These are phyloP conservation scores for Caenorhabditis sp. DNA, from an alignment of 2,888 invertebrate species.

Conservation along the genomic window DNA sequence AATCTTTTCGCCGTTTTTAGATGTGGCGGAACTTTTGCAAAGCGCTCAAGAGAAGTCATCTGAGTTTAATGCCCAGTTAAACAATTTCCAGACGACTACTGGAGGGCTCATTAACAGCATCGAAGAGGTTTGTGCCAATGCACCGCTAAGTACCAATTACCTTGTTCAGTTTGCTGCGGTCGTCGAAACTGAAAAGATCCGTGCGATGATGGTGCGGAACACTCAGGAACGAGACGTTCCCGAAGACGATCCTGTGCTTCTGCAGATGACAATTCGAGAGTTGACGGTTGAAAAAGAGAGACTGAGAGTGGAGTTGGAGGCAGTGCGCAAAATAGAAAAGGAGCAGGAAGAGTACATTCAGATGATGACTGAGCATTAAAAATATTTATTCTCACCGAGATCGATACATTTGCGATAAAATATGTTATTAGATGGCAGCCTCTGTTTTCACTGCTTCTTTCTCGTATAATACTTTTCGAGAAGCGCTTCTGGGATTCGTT, in stretches of 20 bases:
- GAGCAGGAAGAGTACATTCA: slow-evolving; percentile 53
- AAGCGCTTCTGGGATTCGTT: slow-evolving; percentile 94
- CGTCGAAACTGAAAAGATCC: slow-evolving; percentile 54
- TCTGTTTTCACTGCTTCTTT: slow-evolving; percentile 26
- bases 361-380: slow-evolving; percentile 46
- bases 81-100: slow-evolving; percentile 31
- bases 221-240: slow-evolving; percentile 18
- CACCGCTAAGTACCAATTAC: too few relatives aligned
- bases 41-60: slow-evolving; percentile 53
- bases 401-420: slow-evolving; percentile 5
- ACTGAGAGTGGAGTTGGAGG: slow-evolving; percentile 53
- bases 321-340: slow-evolving; percentile 52
- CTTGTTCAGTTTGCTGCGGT: slow-evolving; percentile 53
- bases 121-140: slow-evolving; percentile 35
- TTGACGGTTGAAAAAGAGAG: slow-evolving; percentile 54
- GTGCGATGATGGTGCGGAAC: slow-evolving; percentile 48
- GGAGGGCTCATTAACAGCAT: slow-evolving; percentile 49
- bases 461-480: slow-evolving; percentile 96
- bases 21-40: slow-evolving; percentile 45
- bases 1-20: not conserved
- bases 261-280: slow-evolving; percentile 55
- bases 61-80: slow-evolving; percentile 48
- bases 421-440: not conserved
- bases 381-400: slow-evolving; percentile 11
- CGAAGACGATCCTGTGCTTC: slow-evolving; percentile 45